Evolutionary conservation across 2,113 vertebrate genomes (phyloP).

Genomic region (Platichthys stellatus): DNA sequence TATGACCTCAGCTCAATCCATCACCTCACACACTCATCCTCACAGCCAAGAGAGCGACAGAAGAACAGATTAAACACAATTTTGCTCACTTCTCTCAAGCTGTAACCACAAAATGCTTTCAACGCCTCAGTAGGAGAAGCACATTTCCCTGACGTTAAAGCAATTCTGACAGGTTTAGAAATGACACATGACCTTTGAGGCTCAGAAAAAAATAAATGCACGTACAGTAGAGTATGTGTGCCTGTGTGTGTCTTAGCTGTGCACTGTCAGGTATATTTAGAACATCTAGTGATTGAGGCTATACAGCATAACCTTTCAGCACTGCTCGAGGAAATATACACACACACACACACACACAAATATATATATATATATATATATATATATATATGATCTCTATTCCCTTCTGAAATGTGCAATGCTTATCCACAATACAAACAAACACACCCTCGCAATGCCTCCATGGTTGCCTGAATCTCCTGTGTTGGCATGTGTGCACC

Average conservation of each 20-base stretch:
- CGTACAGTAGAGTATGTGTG: not conserved
- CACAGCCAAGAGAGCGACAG: not conserved
- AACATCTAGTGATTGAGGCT: constrained; percentile 8
- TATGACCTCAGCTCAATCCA: constrained; percentile 38
- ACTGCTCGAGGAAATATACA: not conserved
- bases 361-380: constrained; percentile 6
- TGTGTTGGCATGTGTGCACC: constrained; percentile 46
- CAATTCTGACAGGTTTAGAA: constrained; percentile 13
- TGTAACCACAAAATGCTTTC: constrained; percentile 7
- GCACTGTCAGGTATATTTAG: not conserved
- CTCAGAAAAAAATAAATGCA: not conserved
- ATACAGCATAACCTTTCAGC: not conserved
- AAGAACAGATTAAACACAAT: not conserved
- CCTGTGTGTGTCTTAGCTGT: not conserved
- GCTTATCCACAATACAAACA: constrained; percentile 27
- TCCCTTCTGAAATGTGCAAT: not conserved
- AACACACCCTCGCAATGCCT: constrained; percentile 15
- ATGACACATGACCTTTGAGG: not conserved
- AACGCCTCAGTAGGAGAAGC: constrained; percentile 18
- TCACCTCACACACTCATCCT: constrained; percentile 4
- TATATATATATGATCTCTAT: not conserved
- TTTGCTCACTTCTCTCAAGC: not conserved
- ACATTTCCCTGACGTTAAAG: constrained; percentile 13
- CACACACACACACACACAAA: constrained; percentile 20
- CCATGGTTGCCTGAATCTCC: constrained; percentile 37